Evolutionary conservation across 2,113 vertebrate genomes (phyloP), one percentile per base, ranked within the genome.

Genomic region (Zapornia atra): DNA sequence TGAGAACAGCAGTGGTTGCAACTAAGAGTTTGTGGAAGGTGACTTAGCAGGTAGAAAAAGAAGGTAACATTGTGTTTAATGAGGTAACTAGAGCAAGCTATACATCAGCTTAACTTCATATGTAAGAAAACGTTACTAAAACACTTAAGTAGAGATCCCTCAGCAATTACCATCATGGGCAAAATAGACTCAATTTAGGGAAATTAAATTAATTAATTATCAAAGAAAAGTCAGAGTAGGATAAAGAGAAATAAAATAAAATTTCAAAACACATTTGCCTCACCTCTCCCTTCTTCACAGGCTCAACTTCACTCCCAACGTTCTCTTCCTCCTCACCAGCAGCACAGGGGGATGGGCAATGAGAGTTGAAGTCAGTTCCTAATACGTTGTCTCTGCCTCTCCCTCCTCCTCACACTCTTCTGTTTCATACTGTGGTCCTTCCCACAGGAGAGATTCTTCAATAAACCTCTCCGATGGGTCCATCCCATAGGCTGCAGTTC

Each of bases 341-440:
- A 8, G 38, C 15, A 6, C n/a, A 59, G 28, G 9, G 24, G 2
- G 1, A 59, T 2, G 2, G 14, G 34, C 10, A 79, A 38, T 7
- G 46, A 6, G 6, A 8, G 7, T 21, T 40, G 29, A 1, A 2
- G 9, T 46, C 26, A 19, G 33, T 46, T 75, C 33, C 44, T 33
- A 66, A n/a, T 4, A 2, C 15, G 61, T 68, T 76, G 11, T 40
- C 7, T 75, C 15, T 28, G 7, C 22, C 3, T 1, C 5, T 61
- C 12, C 16, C 33, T 61, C 29, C 11, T 40, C 17, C 24, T n/a
- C 34, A 53, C 2, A 1, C 10, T 44, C 36, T 66, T 50, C 17
- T 26, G 16, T 6, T 60, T 10, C 18, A 53, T 4, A 1, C 4
- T 53, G 34, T 7, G 24, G 50, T 51, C 50, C 50, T 25, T 51